These are phyloP conservation scores for Pipistrellus pipistrellus DNA, from an alignment of 2,797 vertebrate genomes.

Conservation along the genomic window DNA sequence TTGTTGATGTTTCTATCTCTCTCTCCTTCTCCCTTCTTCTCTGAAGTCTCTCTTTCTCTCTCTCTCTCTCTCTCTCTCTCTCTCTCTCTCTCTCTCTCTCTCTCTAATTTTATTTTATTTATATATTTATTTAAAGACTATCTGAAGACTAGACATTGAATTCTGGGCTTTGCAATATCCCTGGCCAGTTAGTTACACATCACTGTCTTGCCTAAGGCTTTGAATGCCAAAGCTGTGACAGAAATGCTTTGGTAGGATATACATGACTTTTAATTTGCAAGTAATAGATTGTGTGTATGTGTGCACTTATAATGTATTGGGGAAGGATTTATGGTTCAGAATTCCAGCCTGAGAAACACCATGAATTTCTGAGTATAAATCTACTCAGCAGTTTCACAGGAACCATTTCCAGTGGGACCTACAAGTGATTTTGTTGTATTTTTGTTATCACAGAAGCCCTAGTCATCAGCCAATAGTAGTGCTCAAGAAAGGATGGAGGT, in stretches of 20 bases:
- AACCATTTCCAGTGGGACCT: conserved; percentile 34
- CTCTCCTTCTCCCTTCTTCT: too few relatives aligned
- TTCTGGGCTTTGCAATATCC: conserved; percentile 75
- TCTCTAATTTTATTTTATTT: too few relatives aligned
- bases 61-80: too few relatives aligned
- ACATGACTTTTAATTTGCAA: conserved; percentile 88
- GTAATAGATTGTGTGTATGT: conserved; percentile 77
- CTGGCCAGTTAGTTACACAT: conserved; percentile 81
- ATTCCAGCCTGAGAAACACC: conserved; percentile 82
- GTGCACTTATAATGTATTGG: conserved; percentile 42
- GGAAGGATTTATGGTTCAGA: conserved; percentile 83
- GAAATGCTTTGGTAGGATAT: conserved; percentile 86
- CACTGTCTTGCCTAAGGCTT: conserved; percentile 84
- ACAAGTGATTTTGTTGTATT: conserved; percentile 38
- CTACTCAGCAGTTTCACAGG: conserved; percentile 28
- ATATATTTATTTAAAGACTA: too few relatives aligned
- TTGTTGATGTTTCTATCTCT: too few relatives aligned
- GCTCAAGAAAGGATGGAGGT: not conserved
- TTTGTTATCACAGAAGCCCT: conserved; percentile 38
- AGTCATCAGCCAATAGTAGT: conserved; percentile 24
- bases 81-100: too few relatives aligned
- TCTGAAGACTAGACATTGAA: conserved; percentile 79
- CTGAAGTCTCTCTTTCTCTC: too few relatives aligned
- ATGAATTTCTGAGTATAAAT: conserved; percentile 62
- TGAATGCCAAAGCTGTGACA: conserved; percentile 84